Evolutionary conservation across 1,140 invertebrate species (phyloP), one percentile per base, ranked within the genome.

Genomic region (Nasonia longicornis): DNA sequence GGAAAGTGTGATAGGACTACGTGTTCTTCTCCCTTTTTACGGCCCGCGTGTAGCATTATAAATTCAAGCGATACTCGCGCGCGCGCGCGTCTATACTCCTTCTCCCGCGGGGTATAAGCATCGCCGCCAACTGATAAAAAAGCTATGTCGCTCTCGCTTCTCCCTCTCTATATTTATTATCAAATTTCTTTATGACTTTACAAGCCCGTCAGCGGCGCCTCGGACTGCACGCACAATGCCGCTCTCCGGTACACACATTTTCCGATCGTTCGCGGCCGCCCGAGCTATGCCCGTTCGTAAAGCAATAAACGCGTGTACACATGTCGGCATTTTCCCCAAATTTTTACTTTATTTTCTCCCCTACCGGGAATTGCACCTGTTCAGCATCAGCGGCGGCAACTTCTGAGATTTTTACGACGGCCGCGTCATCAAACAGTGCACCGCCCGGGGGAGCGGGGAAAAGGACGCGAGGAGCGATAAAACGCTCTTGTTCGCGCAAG

Each of bases 111-210:
- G 20, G 82, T 79, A 71, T 82, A 85, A 87, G 83, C 85, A 84
- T 85, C 75, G 85, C 77, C 83, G 79, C 52, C 31, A 35, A 3
- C 84, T 86, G 88, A 89, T 89, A 88, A 89, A 69, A 77, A 81
- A 80, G 87, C 80, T 42, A 71, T 67, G 26, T 2, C 12, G 26
- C 64, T 29, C 26, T 29, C 26, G 42, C 80, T 80, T 81, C 79
- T 80, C 29, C 11, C 64, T 2, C 85, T 85, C 84, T 88, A 89
- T 88, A 89, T 90, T 90, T 90, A 90, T 89, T 89, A 89, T 89
- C 85, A 88, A 89, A 90, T 90, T 90, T 90, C 88, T 90, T 90
- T 90, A 89, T 90, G 87, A 85, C 85, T 90, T 90, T 90, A 89
- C 87, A 88, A 89, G 88, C 83, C 85, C 86, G 87, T 89, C 86